Evolutionary conservation across 1,140 invertebrate genomes (phyloP).

Genomic region (Drosophila trapezifrons): DNA sequence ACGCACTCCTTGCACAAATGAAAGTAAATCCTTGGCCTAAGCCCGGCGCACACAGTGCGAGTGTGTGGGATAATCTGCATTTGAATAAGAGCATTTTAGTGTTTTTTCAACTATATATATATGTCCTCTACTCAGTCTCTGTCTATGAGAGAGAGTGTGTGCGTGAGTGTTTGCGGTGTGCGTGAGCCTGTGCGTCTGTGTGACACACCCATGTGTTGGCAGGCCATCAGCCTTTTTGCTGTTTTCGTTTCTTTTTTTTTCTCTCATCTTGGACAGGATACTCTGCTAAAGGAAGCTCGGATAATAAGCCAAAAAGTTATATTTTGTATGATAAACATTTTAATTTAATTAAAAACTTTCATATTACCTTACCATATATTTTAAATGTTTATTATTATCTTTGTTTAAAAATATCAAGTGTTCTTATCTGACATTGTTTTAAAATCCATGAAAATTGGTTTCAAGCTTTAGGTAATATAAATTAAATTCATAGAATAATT

Average conservation of each 20-base stretch:
- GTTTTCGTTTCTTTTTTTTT: conserved; percentile 51
- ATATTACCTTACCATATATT: no score
- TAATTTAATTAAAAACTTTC: no score
- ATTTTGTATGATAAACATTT: background rate
- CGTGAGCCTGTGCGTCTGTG: conserved; percentile 32
- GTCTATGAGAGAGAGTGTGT: conserved; percentile 14
- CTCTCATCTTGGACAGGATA: conserved; percentile 12
- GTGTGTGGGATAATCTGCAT: conserved; percentile 78
- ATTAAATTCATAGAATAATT: background rate
- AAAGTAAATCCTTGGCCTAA: conserved; percentile 80
- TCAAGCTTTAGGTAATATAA: no score
- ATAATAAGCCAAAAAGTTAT: background rate
- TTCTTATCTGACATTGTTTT: no score
- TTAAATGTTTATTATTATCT: no score
- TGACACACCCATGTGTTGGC: conserved; percentile 71
- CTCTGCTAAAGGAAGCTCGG: background rate
- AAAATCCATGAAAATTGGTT: background rate
- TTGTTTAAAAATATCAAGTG: no score
- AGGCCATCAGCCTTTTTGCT: conserved; percentile 73
- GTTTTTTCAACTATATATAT: conserved; percentile 72
- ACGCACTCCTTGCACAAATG: conserved; percentile 73
- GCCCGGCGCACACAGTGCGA: conserved; percentile 41
- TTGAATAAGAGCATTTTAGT: conserved; percentile 84
- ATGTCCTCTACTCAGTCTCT: conserved; percentile 25
- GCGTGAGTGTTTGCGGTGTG: conserved; percentile 12